Evolutionary conservation across 2,888 invertebrate species (phyloP), one percentile per base, ranked within the genome.

Genomic region (Pinctada fucata): DNA sequence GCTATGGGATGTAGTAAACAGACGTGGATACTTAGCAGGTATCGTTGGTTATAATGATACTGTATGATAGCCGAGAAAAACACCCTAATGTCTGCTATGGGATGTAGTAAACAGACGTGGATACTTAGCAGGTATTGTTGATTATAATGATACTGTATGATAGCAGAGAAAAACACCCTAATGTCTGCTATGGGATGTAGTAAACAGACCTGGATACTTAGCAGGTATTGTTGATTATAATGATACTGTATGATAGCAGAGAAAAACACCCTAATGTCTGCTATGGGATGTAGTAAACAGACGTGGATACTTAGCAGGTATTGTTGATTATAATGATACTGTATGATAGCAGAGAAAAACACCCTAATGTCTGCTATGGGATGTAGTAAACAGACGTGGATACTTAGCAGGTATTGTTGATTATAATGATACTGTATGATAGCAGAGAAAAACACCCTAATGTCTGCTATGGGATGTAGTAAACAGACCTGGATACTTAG

Each of bases 1-100:
- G 94, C 96, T 0, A 93, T 97, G 83, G 94, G 95, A n/a, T 97
- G 97, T 90, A 94, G 95, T 0, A 93, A 95, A 77, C 95, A 97
- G 76, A 86, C 91, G 0, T 90, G 90, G 51, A 93, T 95, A 45
- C 93, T 96, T 1, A 87, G 85, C 81, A 89, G 87, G 91, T 91
- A 79, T 79, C 31, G 31, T 31, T 31, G 1, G 1, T 31, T 31
- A 31, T 31, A 31, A 31, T 31, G 31, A 31, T 31, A 31, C 31
- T 31, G 31, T 31, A 31, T 31, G 31, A 31, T 31, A 31, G 93
- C 95, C 82, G 96, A 96, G 80, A 82, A 95, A 82, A 93, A 93
- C 75, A 93, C 94, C 2, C 94, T 97, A 65, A 93, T 96, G 68
- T 89, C 90, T 10, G 94, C 96, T 0, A 93, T 97, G 83, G 94